Evolutionary conservation across 2,797 vertebrate species (phyloP), one percentile per base, ranked within the genome.

Genomic region (Picus viridis): DNA sequence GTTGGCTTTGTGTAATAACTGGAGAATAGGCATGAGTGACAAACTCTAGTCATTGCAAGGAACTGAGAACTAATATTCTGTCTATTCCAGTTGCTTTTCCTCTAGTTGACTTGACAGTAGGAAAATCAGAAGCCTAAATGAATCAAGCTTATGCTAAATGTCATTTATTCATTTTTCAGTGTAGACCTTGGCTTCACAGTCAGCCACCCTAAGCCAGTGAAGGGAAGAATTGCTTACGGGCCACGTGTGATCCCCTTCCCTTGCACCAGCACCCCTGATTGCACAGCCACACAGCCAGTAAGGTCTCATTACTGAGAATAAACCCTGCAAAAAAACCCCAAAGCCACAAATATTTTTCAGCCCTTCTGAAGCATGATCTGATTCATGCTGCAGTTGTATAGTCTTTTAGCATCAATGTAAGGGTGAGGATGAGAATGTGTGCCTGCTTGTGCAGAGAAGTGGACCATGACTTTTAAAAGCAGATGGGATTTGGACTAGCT

Each of bases 331-430:
- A 65, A 85, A 78, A 23, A 9, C 5, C 26, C 49, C 22, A 23
- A 65, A 22, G 34, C 62, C 85, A 92, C 62, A 56, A 90, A 80
- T 6, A 80, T 23, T 45, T 74, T 80, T 83, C 56, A 85, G 67
- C 34, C 76, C 51, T 92, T 90, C 73, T 57, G 59, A 89, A 30
- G 43, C 49, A 70, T 8, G 34, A 78, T 72, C 62, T 77, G 79
- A 79, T 73, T 93, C 82, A 70, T 17, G 26, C 63, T 81, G 67
- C 82, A 65, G 43, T 43, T 85, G 65, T 59, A 59, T 59, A 81
- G 88, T 30, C 59, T 74, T 74, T 58, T 32, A 62, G 68, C 26
- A 94, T 16, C 61, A 85, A 45, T 20, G 32, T 7, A 77, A 68
- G 8, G 14, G 17, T 90, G 53, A 71, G 29, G 47, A 87, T 0